These are phyloP conservation scores for Acleris sparsana DNA, from an alignment of 2,888 invertebrate genomes.

Conservation along the genomic window DNA sequence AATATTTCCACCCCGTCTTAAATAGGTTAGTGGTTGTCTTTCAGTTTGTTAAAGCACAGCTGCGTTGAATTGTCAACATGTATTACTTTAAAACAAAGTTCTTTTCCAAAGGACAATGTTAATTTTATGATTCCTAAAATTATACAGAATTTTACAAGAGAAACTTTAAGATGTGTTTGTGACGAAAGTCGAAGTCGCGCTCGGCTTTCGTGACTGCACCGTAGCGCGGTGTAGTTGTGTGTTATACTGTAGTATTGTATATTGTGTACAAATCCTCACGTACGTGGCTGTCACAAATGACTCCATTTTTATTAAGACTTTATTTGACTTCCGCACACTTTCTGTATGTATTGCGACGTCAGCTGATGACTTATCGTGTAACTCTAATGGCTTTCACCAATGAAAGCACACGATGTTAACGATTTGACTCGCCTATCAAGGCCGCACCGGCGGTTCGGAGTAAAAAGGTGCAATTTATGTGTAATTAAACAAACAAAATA, in stretches of 20 bases:
- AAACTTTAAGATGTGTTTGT: conserved; percentile 3
- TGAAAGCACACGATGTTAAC: neutral
- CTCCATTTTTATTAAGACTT: conserved; percentile 13
- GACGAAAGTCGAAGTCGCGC: conserved; percentile 7
- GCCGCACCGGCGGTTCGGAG: conserved; percentile 8
- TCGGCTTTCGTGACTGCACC: conserved; percentile 2
- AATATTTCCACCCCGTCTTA: no score
- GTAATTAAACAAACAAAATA: neutral
- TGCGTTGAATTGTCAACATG: no score
- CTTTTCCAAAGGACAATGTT: neutral
- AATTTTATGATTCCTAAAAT: neutral
- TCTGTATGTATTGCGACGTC: conserved; percentile 19
- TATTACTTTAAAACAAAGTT: neutral
- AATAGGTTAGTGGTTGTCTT: no score
- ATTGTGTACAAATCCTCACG: conserved; percentile 27
- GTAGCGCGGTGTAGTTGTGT: conserved; percentile 20
- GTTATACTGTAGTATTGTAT: conserved; percentile 27
- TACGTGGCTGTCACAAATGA: conserved; percentile 24
- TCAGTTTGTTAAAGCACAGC: no score
- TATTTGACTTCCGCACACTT: conserved; percentile 20
- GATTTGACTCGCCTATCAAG: conserved; percentile 12
- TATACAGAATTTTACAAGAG: conserved; percentile 7
- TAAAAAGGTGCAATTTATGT: neutral
- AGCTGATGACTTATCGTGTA: neutral
- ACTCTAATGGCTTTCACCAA: neutral